phyloP scores from a whole-genome alignment of 2,113 vertebrate species.

The Tachysurus vachellii region DNA sequence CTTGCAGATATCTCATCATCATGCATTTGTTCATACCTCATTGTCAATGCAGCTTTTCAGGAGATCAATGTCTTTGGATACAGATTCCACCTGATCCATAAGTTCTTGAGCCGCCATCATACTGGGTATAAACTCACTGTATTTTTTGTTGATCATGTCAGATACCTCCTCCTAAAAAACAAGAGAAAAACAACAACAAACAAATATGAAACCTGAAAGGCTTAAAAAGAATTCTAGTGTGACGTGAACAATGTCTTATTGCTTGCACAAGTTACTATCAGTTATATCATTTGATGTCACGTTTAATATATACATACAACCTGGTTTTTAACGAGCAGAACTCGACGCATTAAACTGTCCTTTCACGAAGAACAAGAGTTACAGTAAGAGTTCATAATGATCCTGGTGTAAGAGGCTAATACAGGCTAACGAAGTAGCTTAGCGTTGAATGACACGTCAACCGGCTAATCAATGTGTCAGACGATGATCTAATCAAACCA shows the following conservation, averaged over 20 bases:
- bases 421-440: not conserved
- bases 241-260: not conserved
- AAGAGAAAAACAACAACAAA: fast-evolving
- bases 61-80: constrained; percentile 78
- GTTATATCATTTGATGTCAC: not conserved
- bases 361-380: not conserved
- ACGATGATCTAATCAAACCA: not conserved
- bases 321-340: not conserved
- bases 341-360: not conserved
- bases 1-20: not conserved
- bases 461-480: not conserved
- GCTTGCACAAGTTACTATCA: not conserved
- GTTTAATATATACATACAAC: not conserved
- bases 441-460: constrained; percentile 32
- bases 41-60: constrained; percentile 82
- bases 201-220: not conserved
- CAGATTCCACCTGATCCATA: constrained; percentile 76
- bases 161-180: constrained; percentile 82
- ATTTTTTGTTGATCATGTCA: constrained; percentile 86
- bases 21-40: constrained; percentile 74
- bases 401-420: not conserved
- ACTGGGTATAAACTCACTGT: constrained; percentile 88
- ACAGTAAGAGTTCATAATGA: not conserved
- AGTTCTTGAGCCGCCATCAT: constrained; percentile 83
- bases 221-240: not conserved